These are phyloP conservation scores for Iphiclides podalirius DNA, from an alignment of 2,888 invertebrate genomes.

Conservation along the genomic window DNA sequence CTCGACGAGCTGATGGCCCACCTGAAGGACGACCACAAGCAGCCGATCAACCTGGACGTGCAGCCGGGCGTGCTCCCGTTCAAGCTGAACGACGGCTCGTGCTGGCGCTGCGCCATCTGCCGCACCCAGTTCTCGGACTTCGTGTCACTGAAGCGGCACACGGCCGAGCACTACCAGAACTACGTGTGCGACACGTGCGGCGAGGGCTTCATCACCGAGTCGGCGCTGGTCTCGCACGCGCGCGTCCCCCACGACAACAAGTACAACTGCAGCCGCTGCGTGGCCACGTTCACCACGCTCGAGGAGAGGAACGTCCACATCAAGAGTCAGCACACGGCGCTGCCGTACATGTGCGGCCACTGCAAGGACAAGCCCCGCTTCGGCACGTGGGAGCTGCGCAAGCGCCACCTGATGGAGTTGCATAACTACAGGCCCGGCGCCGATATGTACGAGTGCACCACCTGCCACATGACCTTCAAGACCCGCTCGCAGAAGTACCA, in stretches of 20 bases:
- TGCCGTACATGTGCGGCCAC: constrained; percentile 68
- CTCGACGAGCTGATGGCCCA: constrained; percentile 61
- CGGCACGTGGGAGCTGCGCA: constrained; percentile 67
- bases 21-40: constrained; percentile 68
- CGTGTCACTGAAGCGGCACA: constrained; percentile 63
- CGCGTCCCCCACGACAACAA: constrained; percentile 69
- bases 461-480: constrained; percentile 71
- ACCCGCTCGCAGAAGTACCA: constrained; percentile 71
- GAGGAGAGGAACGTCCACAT: constrained; percentile 65
- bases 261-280: constrained; percentile 64
- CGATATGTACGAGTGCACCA: constrained; percentile 69
- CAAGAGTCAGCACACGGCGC: constrained; percentile 63
- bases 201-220: constrained; percentile 69
- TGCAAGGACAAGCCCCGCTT: constrained; percentile 71
- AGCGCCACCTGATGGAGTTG: constrained; percentile 67
- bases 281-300: constrained; percentile 63
- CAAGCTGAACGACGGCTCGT: constrained; percentile 59
- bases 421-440: constrained; percentile 69
- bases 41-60: constrained; percentile 63
- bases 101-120: constrained; percentile 70
- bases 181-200: constrained; percentile 73
- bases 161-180: constrained; percentile 66
- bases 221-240: constrained; percentile 60
- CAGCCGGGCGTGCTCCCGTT: constrained; percentile 68
- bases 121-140: constrained; percentile 65